phyloP scores from a whole-genome alignment of 2,113 vertebrate species.

The Ornithorhynchus anatinus region DNA sequence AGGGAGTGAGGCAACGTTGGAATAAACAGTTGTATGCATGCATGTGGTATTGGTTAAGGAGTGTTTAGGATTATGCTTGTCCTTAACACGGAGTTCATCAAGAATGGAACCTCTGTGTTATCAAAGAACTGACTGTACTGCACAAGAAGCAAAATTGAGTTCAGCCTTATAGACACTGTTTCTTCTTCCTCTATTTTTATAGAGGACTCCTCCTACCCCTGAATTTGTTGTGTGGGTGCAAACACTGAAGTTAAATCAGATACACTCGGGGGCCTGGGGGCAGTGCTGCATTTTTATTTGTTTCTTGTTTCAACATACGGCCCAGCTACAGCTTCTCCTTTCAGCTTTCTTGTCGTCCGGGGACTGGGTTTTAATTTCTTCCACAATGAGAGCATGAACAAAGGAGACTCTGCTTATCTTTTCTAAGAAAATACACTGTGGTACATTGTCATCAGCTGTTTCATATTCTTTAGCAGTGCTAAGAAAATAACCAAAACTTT shows the following conservation, averaged over 20 bases:
- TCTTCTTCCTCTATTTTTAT: neutral
- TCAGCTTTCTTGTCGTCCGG: conserved; percentile 16
- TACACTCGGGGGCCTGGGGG: neutral
- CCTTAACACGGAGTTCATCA: no score
- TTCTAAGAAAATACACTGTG: conserved; percentile 38
- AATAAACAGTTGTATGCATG: no score
- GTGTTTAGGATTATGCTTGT: no score
- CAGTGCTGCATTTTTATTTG: neutral
- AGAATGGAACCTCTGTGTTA: no score
- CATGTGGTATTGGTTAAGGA: no score
- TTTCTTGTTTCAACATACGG: neutral
- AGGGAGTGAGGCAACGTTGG: no score
- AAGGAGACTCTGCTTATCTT: conserved; percentile 3
- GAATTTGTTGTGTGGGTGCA: neutral
- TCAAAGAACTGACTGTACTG: no score
- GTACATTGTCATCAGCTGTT: conserved; percentile 29
- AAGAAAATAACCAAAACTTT: conserved; percentile 55
- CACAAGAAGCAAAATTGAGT: neutral
- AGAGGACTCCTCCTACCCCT: neutral
- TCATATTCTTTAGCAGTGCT: conserved; percentile 27
- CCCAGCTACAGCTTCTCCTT: conserved; percentile 1
- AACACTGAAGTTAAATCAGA: neutral
- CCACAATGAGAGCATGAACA: conserved; percentile 40
- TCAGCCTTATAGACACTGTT: neutral
- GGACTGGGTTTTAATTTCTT: conserved; percentile 43